Evolutionary conservation across 2,113 vertebrate genomes (phyloP), one percentile per base, ranked within the genome.

Genomic region (Pelobates fuscus): DNA sequence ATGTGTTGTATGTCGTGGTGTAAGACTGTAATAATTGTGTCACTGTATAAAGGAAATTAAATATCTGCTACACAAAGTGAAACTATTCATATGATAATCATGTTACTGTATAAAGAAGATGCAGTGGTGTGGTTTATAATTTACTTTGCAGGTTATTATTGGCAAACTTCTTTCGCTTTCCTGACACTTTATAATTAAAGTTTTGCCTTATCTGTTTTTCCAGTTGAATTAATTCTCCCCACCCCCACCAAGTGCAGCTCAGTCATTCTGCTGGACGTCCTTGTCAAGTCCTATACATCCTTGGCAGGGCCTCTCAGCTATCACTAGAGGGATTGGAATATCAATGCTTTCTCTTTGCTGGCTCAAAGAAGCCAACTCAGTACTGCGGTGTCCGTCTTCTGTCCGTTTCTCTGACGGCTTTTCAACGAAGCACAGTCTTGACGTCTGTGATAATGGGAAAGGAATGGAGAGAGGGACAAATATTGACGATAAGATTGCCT

Each of bases 161-260:
- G 44, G 41, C n/a, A 24, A 59, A 60, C 44, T 44, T 37, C 70
- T 44, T 65, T 74, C n/a, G 26, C 32, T 58, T 62, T 74, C 57
- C 64, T 76, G 73, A 76, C 73, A 76, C 17, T 68, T 75, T 68
- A 37, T 61, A 76, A 76, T 76, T 76, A 76, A 68, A 60, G 41
- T 67, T 76, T 60, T 27, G 32, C 43, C 73, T 76, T 76, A 76
- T 76, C 73, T 76, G 55, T 67, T 52, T 54, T 46, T 55, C 71
- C 49, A 68, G 30, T 25, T 69, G 60, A 78, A 66, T 78, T 46
- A 78, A 71, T 61, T 60, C 44, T 49, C 44, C n/a, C 49, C 23
- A 8, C 27, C 77, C 37, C 29, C 52, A 60, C 43, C 41, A 29
- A 55, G 63, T 24, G 67, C 41, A 37, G 73, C 65, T 76, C 73